These are phyloP conservation scores for Lindbergichthys nudifrons DNA, from an alignment of 2,797 vertebrate genomes.

Conservation along the genomic window DNA sequence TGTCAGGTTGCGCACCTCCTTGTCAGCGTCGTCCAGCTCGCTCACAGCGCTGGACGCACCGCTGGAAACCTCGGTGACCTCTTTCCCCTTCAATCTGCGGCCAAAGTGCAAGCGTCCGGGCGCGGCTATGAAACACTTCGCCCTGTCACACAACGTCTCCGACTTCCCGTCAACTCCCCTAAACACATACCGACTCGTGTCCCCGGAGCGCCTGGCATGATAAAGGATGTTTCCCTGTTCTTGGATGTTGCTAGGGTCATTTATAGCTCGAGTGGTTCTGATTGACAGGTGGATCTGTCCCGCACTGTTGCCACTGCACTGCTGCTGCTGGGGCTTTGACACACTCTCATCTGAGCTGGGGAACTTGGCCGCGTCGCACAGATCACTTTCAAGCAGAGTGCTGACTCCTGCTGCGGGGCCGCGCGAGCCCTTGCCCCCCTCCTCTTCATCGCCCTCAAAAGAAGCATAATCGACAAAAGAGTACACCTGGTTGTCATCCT, in stretches of 20 bases:
- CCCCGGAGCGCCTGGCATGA: constrained; percentile 88
- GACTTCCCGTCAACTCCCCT: constrained; percentile 84
- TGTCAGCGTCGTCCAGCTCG: constrained; percentile 95
- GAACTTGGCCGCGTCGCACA: constrained; percentile 66
- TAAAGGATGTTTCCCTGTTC: constrained; percentile 86
- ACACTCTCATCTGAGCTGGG: constrained; percentile 75
- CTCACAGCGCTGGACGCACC: constrained; percentile 91
- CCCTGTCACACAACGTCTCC: constrained; percentile 77
- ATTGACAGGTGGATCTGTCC: constrained; percentile 97
- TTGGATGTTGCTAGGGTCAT: constrained; percentile 89
- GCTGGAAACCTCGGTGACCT: constrained; percentile 88
- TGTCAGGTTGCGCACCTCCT: constrained; percentile 95
- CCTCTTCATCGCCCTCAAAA: constrained; percentile 84
- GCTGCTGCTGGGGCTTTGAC: constrained; percentile 70
- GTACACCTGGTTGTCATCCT: constrained; percentile 90
- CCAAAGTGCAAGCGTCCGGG: constrained; percentile 89
- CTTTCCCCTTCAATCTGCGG: constrained; percentile 75
- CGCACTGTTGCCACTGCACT: constrained; percentile 73
- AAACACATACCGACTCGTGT: constrained; percentile 87
- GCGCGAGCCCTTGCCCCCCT: constrained; percentile 41
- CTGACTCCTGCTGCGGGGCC: constrained; percentile 76
- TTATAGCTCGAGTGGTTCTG: constrained; percentile 93
- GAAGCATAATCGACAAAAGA: constrained; percentile 92
- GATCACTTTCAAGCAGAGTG: constrained; percentile 86
- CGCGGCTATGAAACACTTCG: constrained; percentile 83